phyloP scores from a whole-genome alignment of 1,140 invertebrate genomes.

The Drosophila burlai region DNA sequence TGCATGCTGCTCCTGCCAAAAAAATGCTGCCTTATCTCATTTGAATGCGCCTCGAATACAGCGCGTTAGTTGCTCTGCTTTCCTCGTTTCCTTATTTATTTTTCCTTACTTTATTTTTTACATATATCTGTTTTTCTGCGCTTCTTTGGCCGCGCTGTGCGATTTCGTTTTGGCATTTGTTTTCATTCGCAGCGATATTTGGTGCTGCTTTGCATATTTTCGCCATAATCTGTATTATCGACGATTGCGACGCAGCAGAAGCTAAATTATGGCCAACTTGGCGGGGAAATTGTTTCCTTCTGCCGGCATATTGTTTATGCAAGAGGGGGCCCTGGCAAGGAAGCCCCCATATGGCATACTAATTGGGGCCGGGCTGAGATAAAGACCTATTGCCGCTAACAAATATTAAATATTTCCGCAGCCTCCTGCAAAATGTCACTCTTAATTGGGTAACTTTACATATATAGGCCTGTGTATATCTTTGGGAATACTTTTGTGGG shows the following conservation, averaged over 20 bases:
- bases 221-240: slow-evolving; percentile 64
- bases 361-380: slow-evolving; percentile 33
- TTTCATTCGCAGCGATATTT: slow-evolving; percentile 61
- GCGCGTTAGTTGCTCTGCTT: slow-evolving; percentile 53
- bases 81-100: slow-evolving; percentile 10
- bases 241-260: slow-evolving; percentile 45
- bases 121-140: not conserved
- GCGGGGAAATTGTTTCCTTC: slow-evolving; percentile 48
- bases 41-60: slow-evolving; percentile 61
- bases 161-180: slow-evolving; percentile 54
- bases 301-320: slow-evolving; percentile 50
- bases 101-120: not conserved
- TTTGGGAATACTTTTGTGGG: slow-evolving; percentile 33
- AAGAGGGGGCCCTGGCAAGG: slow-evolving; percentile 8
- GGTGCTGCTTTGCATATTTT: slow-evolving; percentile 60
- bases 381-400: slow-evolving; percentile 40
- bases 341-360: slow-evolving; percentile 49
- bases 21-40: slow-evolving; percentile 60
- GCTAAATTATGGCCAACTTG: slow-evolving; percentile 45
- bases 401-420: slow-evolving; percentile 54
- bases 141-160: slow-evolving; percentile 17
- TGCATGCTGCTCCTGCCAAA: slow-evolving; percentile 36
- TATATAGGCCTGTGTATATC: slow-evolving; percentile 37
- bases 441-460: slow-evolving; percentile 46
- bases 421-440: slow-evolving; percentile 48